Base-by-base conservation (phyloP, 2,113 vertebrate genomes). In the Engystomops pustulosus region DNA sequence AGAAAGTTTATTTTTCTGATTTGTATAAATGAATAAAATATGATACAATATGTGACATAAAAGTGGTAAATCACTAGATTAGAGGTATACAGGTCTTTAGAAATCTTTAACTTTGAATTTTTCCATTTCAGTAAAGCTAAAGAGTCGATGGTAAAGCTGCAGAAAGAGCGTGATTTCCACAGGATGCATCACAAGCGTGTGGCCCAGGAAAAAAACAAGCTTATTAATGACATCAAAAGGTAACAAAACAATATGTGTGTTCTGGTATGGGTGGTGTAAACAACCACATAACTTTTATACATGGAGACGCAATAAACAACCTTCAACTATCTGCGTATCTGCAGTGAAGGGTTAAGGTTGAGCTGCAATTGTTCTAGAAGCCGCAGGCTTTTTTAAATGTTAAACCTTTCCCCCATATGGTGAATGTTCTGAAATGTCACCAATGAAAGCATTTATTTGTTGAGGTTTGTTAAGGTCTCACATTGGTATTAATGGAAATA, bases 91-190 rank as follows among this genome's bases (percentile, higher is more conserved):
- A n/a, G 17, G 44, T 20, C 38, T 68, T 34, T 36, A 8, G 20
- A 38, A 81, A 71, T 41, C 27, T 27, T 55, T n/a, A 18, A 25
- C 47, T 62, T 68, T 41, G 30, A 14, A 25, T 68, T n/a, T 53
- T 23, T 2, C 83, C 86, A 34, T 1, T 25, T 5, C 7, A 95
- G 94, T 1, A 91, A 93, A 36, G 92, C 92, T 30, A 91, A 91
- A 30, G 92, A 94, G 49, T 91, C 92, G 3, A 86, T 97, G 41
- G 47, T 87, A 14, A 95, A 89, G 88, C 90, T 92, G 79, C 93
- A 94, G 89, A 97, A 92, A 83, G 93, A 93, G 87, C 91, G 94
- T 45, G 94, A 99, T 88, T 91, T 93, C 75, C 95, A 97, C 84
- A 90, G 91, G 38, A 90, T 97, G 94, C 94, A 94, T 36, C 95